Base-by-base conservation (phyloP, 1,140 invertebrate genomes). In the Wiebesia pumilae region DNA sequence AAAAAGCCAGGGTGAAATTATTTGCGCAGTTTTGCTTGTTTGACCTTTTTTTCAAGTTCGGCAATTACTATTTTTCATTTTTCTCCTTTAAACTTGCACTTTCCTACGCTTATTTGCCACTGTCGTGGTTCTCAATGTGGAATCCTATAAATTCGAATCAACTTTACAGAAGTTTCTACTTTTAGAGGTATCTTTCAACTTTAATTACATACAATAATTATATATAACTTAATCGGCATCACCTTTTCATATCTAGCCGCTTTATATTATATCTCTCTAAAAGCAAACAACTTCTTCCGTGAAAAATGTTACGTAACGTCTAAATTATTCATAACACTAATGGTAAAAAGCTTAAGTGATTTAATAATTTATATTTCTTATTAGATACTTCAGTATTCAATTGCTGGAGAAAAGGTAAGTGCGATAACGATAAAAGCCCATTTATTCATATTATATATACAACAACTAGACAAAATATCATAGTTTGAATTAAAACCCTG, bases 341-440 rank as follows among this genome's bases (percentile, higher is more conserved):
- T 75, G 21, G 21, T 1, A 75, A 75, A 43, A 75, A 75, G 35
- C n/a, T 75, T 75, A 75, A 75, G 43, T 47, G 33, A 71, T 21
- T 38, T 77, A 43, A n/a, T 77, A 77, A 47, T 77, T 77, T 77
- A 77, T 77, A 47, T 77, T 10, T 47, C n/a, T 77, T 47, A 47
- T 47, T n/a, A 7, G 9, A 51, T 3, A 47, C 27, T 30, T 77
- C 24, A 51, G n/a, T 71, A 69, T 69, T 69, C 67, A 69, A 69
- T 71, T 3, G 21, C 30, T 16, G 16, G 1, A 4, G 35, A 69
- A 69, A 24, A 30, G 12, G 7, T 71, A 38, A 71, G 40, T 71
- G 21, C 21, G 69, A 3, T 38, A 24, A 35, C 69, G 69, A 38
- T 71, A 35, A 38, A 71, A 71, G 40, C 33, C 16, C 58, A 35